Evolutionary conservation across 2,888 invertebrate genomes (phyloP).

Genomic region (Chalcis sispes): DNA sequence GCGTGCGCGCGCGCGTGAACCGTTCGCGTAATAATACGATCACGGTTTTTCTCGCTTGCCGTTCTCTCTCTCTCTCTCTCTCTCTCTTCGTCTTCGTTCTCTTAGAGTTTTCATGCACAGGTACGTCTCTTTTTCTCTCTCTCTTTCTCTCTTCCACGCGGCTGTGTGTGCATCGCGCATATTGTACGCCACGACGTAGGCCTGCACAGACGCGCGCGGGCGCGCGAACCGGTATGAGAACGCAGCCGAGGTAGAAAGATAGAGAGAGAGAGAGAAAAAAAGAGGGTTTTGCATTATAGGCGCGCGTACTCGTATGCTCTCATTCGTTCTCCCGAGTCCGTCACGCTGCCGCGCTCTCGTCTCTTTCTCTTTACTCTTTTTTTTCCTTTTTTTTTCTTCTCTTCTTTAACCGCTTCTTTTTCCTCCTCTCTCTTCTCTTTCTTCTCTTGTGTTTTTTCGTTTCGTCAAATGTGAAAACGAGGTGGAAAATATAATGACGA

Average conservation of each 20-base stretch:
- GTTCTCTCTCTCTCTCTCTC: constrained; percentile 45
- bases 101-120: constrained; percentile 24
- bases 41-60: constrained; percentile 48
- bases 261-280: not conserved
- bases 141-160: too few relatives aligned
- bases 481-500: constrained; percentile 53
- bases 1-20: constrained; percentile 64
- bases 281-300: constrained; percentile 43
- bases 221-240: too few relatives aligned
- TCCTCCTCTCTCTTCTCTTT: constrained; percentile 32
- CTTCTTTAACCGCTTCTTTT: constrained; percentile 36
- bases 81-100: constrained; percentile 49
- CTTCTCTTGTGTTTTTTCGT: constrained; percentile 44
- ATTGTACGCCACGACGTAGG: constrained; percentile 41
- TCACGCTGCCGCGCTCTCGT: constrained; percentile 26
- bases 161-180: too few relatives aligned
- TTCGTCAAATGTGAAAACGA: constrained; percentile 55
- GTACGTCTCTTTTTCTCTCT: constrained; percentile 32
- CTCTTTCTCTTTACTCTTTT: constrained; percentile 6
- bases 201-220: too few relatives aligned
- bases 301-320: constrained; percentile 44
- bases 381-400: constrained; percentile 41
- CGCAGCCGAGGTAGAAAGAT: too few relatives aligned
- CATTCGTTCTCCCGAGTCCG: constrained; percentile 37
- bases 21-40: constrained; percentile 69